These are phyloP conservation scores for Drosophila incognita DNA, from an alignment of 2,888 invertebrate genomes.

Conservation along the genomic window DNA sequence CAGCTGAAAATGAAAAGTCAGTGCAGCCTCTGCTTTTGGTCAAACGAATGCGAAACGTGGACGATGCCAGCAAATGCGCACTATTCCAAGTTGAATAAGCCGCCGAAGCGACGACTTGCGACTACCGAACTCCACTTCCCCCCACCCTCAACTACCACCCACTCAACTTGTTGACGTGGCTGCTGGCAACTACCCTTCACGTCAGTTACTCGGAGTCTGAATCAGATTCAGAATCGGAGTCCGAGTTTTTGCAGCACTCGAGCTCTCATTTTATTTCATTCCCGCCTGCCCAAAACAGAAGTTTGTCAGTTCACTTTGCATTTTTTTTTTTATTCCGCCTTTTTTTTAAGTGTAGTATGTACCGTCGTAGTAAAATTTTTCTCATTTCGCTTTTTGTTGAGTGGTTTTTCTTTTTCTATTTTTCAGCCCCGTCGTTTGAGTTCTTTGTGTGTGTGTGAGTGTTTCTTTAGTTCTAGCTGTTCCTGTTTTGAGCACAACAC, in stretches of 20 bases:
- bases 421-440: conserved; percentile 41
- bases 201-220: conserved; percentile 52
- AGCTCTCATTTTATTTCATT: conserved; percentile 50
- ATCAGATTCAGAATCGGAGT: conserved; percentile 17
- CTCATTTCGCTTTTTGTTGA: conserved; percentile 81
- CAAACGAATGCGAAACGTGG: conserved; percentile 48
- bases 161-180: conserved; percentile 75
- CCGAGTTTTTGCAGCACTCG: conserved; percentile 22
- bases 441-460: conserved; percentile 33
- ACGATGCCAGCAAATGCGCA: conserved; percentile 23
- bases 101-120: conserved; percentile 16
- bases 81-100: conserved; percentile 44
- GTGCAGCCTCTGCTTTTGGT: conserved; percentile 38
- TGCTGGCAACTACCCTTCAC: conserved; percentile 55
- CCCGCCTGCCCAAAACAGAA: conserved; percentile 63
- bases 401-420: conserved; percentile 63
- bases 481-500: conserved; percentile 40
- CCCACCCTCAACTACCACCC: conserved; percentile 14
- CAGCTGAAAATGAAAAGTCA: conserved; percentile 64
- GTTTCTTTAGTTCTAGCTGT: conserved; percentile 54
- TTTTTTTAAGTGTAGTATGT: conserved; percentile 61
- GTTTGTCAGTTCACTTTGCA: conserved; percentile 34
- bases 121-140: neutral
- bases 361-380: conserved; percentile 70
- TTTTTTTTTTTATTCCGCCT: neutral